Conservation (phyloP, 2,113 vertebrate species). For the Oenanthe oenanthe region DNA sequence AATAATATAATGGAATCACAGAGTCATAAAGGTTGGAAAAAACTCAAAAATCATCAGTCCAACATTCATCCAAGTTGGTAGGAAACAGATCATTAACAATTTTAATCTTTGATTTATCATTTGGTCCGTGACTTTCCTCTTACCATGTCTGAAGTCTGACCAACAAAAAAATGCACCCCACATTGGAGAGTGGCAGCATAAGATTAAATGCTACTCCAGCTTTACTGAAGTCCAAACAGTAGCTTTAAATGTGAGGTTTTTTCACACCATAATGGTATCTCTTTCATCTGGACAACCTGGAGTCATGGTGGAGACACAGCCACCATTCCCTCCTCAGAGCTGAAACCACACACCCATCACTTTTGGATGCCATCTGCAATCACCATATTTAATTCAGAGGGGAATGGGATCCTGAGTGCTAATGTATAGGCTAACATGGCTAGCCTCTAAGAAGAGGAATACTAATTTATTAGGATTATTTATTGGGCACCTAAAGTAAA, state of each 20-base stretch:
- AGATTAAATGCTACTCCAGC: neutral
- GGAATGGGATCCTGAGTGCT: neutral
- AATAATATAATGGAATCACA: no score
- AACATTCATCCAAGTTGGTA: neutral
- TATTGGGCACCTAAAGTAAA: neutral
- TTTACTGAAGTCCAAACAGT: neutral
- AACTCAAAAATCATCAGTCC: neutral
- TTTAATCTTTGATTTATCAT: neutral
- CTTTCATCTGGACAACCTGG: accelerated
- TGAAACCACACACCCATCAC: accelerated
- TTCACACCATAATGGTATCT: neutral
- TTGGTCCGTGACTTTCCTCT: neutral
- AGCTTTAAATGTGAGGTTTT: neutral
- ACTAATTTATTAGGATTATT: neutral
- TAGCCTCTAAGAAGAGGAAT: neutral
- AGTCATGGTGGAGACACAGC: accelerated
- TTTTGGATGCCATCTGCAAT: accelerated
- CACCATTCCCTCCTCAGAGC: neutral
- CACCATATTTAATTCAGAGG: neutral
- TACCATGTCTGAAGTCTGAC: neutral
- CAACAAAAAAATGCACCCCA: neutral
- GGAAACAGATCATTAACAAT: neutral
- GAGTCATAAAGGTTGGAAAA: neutral
- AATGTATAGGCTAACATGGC: neutral
- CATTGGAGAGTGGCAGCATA: accelerated